phyloP scores from a whole-genome alignment of 2,797 vertebrate genomes.

The Buceros bicornis region DNA sequence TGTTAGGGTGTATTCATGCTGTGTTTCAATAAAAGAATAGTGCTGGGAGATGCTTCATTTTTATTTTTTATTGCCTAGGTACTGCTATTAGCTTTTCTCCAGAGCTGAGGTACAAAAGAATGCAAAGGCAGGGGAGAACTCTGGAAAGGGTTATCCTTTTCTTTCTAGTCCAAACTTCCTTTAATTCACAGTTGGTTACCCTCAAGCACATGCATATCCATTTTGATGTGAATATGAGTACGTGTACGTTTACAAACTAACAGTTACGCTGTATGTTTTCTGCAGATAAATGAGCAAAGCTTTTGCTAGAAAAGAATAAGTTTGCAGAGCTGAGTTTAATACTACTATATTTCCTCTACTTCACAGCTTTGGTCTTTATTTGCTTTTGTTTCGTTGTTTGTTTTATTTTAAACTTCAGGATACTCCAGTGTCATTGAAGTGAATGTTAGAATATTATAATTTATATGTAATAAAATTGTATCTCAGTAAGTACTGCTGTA shows the following conservation, averaged over 20 bases:
- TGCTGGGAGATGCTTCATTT: background rate
- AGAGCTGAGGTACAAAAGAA: background rate
- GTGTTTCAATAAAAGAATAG: background rate
- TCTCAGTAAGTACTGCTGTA: background rate
- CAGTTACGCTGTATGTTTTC: background rate
- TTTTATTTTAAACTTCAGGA: background rate
- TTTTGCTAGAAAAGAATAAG: background rate
- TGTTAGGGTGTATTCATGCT: background rate
- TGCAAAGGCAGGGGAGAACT: background rate
- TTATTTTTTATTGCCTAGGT: background rate
- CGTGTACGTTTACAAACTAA: background rate
- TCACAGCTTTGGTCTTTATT: rapidly evolving
- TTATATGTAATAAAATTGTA: background rate
- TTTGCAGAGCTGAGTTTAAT: background rate
- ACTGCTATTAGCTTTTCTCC: background rate
- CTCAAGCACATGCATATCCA: background rate
- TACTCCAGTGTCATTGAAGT: background rate
- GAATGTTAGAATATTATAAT: background rate
- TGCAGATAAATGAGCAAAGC: background rate
- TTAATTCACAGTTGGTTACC: background rate
- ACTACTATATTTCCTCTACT: background rate
- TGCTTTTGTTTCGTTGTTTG: background rate
- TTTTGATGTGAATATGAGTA: background rate
- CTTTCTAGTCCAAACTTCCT: background rate
- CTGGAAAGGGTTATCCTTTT: background rate